Conservation (phyloP, 2,888 invertebrate genomes). For the Philaethria dido region DNA sequence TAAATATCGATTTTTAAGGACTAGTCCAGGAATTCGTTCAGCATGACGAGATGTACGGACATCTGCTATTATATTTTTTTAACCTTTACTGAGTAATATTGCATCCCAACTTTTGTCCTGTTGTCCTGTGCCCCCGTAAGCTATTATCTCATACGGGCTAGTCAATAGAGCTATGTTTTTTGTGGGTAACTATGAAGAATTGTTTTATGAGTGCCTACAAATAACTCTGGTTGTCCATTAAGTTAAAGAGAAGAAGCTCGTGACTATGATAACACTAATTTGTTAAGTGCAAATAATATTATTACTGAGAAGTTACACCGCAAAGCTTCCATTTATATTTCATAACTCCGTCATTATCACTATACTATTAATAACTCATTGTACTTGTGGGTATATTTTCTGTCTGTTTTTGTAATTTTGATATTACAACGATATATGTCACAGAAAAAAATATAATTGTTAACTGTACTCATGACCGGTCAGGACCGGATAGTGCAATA, state of each 20-base stretch:
- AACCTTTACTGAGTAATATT: slow-evolving; percentile 63
- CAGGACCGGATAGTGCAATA: no score
- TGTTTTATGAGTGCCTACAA: slow-evolving; percentile 79
- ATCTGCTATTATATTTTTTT: slow-evolving; percentile 75
- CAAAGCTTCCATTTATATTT: not conserved
- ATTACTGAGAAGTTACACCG: slow-evolving; percentile 15
- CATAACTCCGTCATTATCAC: not conserved
- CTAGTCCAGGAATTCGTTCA: slow-evolving; percentile 71
- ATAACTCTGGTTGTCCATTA: slow-evolving; percentile 51
- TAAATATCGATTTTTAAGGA: slow-evolving; percentile 77
- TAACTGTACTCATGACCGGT: not conserved
- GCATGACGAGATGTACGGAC: slow-evolving; percentile 58
- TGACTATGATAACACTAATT: slow-evolving; percentile 63
- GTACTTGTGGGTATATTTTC: not conserved
- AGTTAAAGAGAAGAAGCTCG: slow-evolving; percentile 51
- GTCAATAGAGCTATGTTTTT: slow-evolving; percentile 73
- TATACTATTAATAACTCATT: not conserved
- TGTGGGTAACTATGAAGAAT: slow-evolving; percentile 78
- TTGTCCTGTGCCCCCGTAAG: slow-evolving; percentile 72
- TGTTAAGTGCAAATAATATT: slow-evolving; percentile 43
- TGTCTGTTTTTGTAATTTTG: not conserved
- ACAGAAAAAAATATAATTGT: not conserved
- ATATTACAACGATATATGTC: not conserved
- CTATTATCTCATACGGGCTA: slow-evolving; percentile 75
- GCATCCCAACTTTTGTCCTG: slow-evolving; percentile 77